Evolutionary conservation across 2,888 invertebrate genomes (phyloP).

Genomic region (Trissolcus japonicus): DNA sequence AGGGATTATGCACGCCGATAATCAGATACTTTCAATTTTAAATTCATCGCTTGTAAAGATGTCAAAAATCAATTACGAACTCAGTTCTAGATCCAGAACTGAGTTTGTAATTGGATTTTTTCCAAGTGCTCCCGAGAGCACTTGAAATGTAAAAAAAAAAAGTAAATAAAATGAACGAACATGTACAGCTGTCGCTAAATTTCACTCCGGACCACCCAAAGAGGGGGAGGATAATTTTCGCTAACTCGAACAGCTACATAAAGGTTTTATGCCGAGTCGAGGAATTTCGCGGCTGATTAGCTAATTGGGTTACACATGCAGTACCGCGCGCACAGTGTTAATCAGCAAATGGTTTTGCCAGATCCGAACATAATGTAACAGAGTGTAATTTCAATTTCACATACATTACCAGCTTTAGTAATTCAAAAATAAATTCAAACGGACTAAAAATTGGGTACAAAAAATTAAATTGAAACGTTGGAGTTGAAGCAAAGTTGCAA

Average conservation of each 20-base stretch:
- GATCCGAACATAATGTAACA: too few species aligned
- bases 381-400: too few species aligned
- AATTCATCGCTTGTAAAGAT: conserved; percentile 37
- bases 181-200: too few species aligned
- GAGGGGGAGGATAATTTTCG: conserved; percentile 13
- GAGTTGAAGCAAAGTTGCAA: not conserved
- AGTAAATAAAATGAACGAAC: too few species aligned
- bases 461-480: too few species aligned
- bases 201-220: conserved; percentile 32
- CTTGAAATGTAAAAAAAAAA: too few species aligned
- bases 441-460: not conserved
- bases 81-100: not conserved
- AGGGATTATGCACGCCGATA: conserved; percentile 14
- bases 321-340: not conserved
- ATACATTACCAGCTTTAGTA: not conserved
- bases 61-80: conserved; percentile 37
- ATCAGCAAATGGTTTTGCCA: not conserved
- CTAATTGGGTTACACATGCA: conserved; percentile 5
- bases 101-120: conserved; percentile 29
- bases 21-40: conserved; percentile 35
- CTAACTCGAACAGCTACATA: conserved; percentile 34
- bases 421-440: not conserved
- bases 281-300: conserved; percentile 30
- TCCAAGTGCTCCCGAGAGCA: too few species aligned
- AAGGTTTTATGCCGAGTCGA: conserved; percentile 27